A percentile compares a stretch with the other conserved stretches of the same genome.
These are phyloP conservation scores for Chionoecetes opilio DNA, from an alignment of 1,140 invertebrate species.

Conservation along the genomic window DNA sequence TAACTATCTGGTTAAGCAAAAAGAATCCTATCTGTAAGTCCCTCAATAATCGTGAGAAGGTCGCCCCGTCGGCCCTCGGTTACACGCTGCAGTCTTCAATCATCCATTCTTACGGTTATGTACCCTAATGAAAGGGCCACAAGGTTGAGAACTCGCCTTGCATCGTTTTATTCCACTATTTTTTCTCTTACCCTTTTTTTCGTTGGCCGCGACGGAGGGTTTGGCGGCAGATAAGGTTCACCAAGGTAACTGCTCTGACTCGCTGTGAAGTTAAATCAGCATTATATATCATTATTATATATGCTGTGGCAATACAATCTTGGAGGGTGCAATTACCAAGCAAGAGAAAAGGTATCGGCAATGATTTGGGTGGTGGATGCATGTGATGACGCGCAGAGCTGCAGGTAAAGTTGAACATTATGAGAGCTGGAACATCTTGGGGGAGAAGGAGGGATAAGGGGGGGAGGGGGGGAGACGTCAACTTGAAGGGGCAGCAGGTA, in stretches of 20 bases:
- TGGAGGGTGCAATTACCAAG: not conserved
- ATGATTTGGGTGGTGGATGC: not conserved
- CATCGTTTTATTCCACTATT: not conserved
- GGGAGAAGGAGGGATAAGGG: not conserved
- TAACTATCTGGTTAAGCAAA: too few relatives aligned
- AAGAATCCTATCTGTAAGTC: not conserved
- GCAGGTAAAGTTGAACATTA: not conserved
- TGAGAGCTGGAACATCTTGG: not conserved
- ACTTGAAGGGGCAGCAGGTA: not conserved
- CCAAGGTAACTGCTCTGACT: not conserved
- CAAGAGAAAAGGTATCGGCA: not conserved
- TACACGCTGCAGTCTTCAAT: not conserved
- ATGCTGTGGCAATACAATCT: not conserved
- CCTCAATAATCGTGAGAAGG: not conserved
- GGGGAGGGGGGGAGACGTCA: not conserved
- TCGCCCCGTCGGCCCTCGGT: not conserved
- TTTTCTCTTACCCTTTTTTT: not conserved
- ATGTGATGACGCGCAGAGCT: not conserved
- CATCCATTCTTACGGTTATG: slow-evolving; percentile 28
- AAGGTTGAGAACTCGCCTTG: slow-evolving; percentile 24
- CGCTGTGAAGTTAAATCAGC: not conserved
- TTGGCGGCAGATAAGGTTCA: not conserved
- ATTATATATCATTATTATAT: slow-evolving; percentile 2
- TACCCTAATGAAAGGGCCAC: slow-evolving; percentile 27
- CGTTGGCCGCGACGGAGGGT: not conserved